Base-by-base conservation (phyloP, 2,888 invertebrate species). In the Erebia epiphron region DNA sequence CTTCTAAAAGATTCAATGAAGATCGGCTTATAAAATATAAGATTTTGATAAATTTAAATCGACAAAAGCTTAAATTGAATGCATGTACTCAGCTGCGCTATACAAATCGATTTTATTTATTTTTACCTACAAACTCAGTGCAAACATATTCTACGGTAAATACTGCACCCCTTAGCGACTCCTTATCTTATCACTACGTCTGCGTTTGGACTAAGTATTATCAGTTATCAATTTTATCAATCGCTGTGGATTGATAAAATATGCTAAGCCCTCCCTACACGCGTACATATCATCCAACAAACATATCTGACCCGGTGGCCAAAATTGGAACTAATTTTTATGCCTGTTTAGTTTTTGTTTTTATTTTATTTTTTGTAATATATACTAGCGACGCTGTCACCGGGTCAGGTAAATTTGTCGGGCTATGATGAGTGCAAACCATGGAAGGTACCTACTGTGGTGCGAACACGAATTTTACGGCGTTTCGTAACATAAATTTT, bases 151-250 rank as follows among this genome's bases (percentile, higher is more conserved):
- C n/a, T 16, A 63, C 18, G 52, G n/a, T 26, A 58, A n/a, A 50
- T 62, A 26, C 18, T 43, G 56, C 49, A 68, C 67, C 68, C 63
- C 70, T 61, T 69, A 65, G 68, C 49, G 65, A 64, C 52, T 50
- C 65, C 50, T 64, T 79, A 80, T 81, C 80, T 83, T 80, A 83
- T 84, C 83, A 10, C 62, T 10, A 68, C 71, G 79, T 79, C 79
- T 82, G 75, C 74, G 75, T 76, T 70, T 70, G 75, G 76, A 75
- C 79, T 79, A 67, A 70, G 49, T 64, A 73, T 79, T 83, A 82
- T 81, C 81, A 67, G 65, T 62, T 61, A 46, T 62, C 62, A 62
- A 41, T 41, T 35, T 58, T 58, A 58, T 58, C 54, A 62, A 69
- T 76, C 76, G 77, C 69, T 74, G 74, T 68, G 62, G 75, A 69